Conservation (phyloP, 2,797 vertebrate species). For the Acipenser oxyrinchus region DNA sequence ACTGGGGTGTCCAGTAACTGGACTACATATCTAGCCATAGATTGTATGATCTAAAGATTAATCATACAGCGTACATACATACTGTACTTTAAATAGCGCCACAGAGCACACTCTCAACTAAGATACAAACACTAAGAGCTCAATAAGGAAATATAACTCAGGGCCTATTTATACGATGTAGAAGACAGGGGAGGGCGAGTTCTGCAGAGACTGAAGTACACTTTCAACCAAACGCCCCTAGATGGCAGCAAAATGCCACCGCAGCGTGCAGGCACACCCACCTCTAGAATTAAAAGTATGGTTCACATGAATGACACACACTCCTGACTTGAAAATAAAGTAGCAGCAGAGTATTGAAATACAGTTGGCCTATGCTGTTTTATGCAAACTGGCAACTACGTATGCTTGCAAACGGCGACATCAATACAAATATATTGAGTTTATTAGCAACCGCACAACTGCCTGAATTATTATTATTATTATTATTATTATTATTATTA, state of each 20-base stretch:
- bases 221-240: conserved; percentile 57
- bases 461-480: too few relatives aligned
- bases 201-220: conserved; percentile 18
- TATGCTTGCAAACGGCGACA: too few relatives aligned
- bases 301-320: neutral
- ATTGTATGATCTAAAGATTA: too few relatives aligned
- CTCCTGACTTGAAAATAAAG: too few relatives aligned
- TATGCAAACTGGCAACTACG: too few relatives aligned
- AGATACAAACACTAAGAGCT: conserved; percentile 41
- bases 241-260: conserved; percentile 53
- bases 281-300: conserved; percentile 12
- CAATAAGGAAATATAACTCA: conserved; percentile 52
- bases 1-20: too few relatives aligned
- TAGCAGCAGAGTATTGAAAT: too few relatives aligned
- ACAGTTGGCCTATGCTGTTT: too few relatives aligned
- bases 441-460: too few relatives aligned
- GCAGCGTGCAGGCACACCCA: conserved; percentile 47
- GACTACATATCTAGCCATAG: too few relatives aligned
- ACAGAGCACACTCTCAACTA: conserved; percentile 48
- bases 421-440: too few relatives aligned
- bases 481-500: too few relatives aligned
- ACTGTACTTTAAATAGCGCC: conserved; percentile 51
- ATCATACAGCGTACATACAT: neutral
- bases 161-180: conserved; percentile 65
- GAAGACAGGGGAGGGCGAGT: conserved; percentile 38